Evolutionary conservation across 1,140 invertebrate species (phyloP).

Genomic region (Euura saliciscinereae): DNA sequence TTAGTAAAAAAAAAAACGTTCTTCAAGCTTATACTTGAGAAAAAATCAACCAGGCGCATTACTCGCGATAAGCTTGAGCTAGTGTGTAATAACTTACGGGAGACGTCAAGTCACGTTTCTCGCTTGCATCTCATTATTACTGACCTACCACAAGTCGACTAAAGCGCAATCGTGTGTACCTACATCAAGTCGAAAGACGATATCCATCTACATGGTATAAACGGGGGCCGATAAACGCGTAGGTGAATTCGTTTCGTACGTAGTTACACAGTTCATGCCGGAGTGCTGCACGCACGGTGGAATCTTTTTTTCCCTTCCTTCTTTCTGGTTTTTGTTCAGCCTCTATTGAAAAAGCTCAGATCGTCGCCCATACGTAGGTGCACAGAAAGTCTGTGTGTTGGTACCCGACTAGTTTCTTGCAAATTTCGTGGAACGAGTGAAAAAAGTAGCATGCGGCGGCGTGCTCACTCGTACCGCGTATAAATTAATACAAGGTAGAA

Average conservation of each 20-base stretch:
- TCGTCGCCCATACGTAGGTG: too few species aligned
- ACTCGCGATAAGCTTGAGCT: too few species aligned
- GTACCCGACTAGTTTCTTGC: conserved; percentile 61
- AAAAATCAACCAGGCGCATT: too few species aligned
- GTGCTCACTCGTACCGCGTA: conserved; percentile 59
- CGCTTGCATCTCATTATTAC: neutral
- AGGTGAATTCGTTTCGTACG: too few species aligned
- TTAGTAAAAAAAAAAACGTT: too few species aligned
- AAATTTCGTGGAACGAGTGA: conserved; percentile 59
- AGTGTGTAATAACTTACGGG: neutral
- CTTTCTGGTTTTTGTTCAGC: neutral
- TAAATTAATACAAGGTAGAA: conserved; percentile 58
- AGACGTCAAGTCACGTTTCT: neutral
- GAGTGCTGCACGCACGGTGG: too few species aligned
- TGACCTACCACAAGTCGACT: neutral
- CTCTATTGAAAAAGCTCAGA: neutral
- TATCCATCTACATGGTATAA: too few species aligned
- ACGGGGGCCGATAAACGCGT: too few species aligned
- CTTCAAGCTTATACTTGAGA: too few species aligned
- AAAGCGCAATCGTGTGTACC: too few species aligned
- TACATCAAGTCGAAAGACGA: too few species aligned
- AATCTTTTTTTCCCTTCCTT: neutral
- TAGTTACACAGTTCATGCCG: too few species aligned
- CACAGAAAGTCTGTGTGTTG: neutral
- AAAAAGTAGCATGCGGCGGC: conserved; percentile 48